These are phyloP conservation scores for Drosophila neonasuta DNA, from an alignment of 2,888 invertebrate species.

Conservation along the genomic window DNA sequence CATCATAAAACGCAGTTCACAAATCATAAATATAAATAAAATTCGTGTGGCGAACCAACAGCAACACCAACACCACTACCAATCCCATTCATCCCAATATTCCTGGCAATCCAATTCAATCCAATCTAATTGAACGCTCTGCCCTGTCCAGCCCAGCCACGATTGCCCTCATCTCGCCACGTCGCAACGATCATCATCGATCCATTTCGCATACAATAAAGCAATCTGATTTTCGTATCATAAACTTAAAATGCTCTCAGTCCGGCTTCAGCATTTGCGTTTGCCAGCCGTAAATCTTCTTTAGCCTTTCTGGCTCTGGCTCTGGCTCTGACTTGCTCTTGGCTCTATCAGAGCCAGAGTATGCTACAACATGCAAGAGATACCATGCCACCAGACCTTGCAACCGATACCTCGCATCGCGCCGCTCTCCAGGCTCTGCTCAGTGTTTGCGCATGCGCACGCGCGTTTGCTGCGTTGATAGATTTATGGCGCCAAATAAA, in stretches of 20 bases:
- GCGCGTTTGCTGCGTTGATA: conserved; percentile 72
- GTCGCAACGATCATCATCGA: conserved; percentile 55
- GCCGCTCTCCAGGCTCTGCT: neutral
- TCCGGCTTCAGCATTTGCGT: conserved; percentile 55
- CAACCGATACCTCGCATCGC: conserved; percentile 5
- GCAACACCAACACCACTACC: neutral
- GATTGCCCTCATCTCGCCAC: conserved; percentile 13
- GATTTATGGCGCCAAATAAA: conserved; percentile 81
- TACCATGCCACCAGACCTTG: conserved; percentile 13
- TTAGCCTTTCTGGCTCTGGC: conserved; percentile 12
- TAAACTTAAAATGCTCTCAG: conserved; percentile 70
- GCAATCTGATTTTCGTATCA: conserved; percentile 75
- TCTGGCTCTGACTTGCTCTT: conserved; percentile 5
- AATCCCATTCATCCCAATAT: conserved; percentile 12
- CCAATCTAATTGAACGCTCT: conserved; percentile 8
- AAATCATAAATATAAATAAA: conserved; percentile 81
- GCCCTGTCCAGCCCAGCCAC: conserved; percentile 17
- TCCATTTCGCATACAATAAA: conserved; percentile 77
- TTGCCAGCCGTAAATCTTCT: conserved; percentile 72
- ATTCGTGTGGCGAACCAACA: conserved; percentile 55
- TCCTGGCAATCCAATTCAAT: neutral
- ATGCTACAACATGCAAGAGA: conserved; percentile 52
- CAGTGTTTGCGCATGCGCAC: conserved; percentile 74
- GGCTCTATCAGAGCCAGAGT: conserved; percentile 57
- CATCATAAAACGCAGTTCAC: conserved; percentile 80